Percentiles rank a stretch among this genome's conserved stretches.
Conservation (phyloP, 2,888 invertebrate species). For the Cynaeus angustus region DNA sequence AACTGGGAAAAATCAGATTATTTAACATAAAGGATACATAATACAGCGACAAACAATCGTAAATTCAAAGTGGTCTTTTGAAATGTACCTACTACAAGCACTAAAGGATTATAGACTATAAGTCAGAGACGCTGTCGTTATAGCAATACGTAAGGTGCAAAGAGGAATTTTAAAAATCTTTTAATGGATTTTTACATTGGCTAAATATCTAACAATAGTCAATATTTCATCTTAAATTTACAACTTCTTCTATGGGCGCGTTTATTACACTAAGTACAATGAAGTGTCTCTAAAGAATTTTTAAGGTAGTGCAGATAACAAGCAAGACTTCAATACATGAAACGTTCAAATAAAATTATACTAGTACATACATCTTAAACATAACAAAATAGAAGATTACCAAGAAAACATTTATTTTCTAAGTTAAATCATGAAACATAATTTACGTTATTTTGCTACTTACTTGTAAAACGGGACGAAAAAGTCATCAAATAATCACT, state of each 20-base stretch:
- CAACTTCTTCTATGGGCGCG: conserved; percentile 7
- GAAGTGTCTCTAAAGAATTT: conserved; percentile 3
- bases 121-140: no score
- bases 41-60: not conserved
- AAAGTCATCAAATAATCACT: not conserved
- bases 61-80: not conserved
- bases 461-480: not conserved
- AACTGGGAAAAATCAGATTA: no score
- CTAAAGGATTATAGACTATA: no score
- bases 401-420: no score
- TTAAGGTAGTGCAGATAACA: not conserved
- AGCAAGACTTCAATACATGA: not conserved
- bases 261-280: not conserved
- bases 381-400: not conserved
- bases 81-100: not conserved
- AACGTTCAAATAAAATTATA: not conserved
- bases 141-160: not conserved
- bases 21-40: no score
- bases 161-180: conserved; percentile 4
- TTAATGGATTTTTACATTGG: conserved; percentile 5
- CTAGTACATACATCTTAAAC: not conserved
- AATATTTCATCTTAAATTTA: conserved; percentile 10
- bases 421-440: no score
- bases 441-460: no score
- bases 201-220: conserved; percentile 9